phyloP scores from a whole-genome alignment of 1,140 invertebrate genomes.

The Habropoda laboriosa region DNA sequence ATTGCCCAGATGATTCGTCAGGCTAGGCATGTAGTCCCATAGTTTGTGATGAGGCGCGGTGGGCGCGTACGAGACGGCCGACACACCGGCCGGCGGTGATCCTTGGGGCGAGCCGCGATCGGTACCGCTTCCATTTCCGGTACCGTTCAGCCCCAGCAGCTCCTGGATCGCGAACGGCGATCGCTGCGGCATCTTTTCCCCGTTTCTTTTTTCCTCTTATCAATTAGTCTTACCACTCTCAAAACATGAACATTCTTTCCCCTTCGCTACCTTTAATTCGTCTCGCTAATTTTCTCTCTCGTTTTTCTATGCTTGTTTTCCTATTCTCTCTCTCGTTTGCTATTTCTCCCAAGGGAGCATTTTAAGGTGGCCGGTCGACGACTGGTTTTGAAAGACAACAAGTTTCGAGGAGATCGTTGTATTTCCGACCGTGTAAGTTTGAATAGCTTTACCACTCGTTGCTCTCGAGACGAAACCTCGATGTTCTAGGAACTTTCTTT shows the following conservation, averaged over 20 bases:
- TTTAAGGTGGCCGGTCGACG: not conserved
- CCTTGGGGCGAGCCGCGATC: slow-evolving; percentile 79
- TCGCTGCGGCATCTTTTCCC: slow-evolving; percentile 88
- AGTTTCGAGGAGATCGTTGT: not conserved
- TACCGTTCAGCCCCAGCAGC: slow-evolving; percentile 88
- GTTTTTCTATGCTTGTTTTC: not conserved
- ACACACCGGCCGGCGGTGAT: slow-evolving; percentile 81
- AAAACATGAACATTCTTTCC: slow-evolving; percentile 51
- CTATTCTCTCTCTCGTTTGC: not conserved
- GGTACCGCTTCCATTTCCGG: slow-evolving; percentile 76
- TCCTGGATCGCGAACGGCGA: slow-evolving; percentile 96
- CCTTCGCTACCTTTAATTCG: not conserved
- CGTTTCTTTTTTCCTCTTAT: slow-evolving; percentile 57
- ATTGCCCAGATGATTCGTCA: slow-evolving; percentile 78
- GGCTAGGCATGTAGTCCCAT: slow-evolving; percentile 81
- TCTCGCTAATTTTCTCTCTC: not conserved
- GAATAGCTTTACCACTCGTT: slow-evolving; percentile 7
- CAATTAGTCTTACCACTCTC: slow-evolving; percentile 52
- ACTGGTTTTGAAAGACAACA: too few species aligned
- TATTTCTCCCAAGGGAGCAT: not conserved
- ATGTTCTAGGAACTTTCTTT: slow-evolving; percentile 29
- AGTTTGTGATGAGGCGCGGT: slow-evolving; percentile 80
- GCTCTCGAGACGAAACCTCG: not conserved
- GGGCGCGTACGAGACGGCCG: slow-evolving; percentile 80
- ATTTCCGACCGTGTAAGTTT: not conserved